phyloP scores from a whole-genome alignment of 1,140 invertebrate species.

The Hormaphis cornu region DNA sequence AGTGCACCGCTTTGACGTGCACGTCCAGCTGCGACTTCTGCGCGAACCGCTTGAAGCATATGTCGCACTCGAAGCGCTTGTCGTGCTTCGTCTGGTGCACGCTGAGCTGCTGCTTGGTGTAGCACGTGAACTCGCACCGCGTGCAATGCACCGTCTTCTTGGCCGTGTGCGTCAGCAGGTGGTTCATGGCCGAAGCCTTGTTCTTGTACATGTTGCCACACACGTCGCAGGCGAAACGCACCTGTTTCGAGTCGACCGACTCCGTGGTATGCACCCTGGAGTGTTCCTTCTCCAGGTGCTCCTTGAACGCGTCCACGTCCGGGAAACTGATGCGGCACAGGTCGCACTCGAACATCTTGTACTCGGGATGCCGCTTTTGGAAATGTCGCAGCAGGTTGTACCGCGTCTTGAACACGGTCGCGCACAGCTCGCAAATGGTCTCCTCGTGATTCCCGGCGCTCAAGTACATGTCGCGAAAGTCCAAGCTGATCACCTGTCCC shows the following conservation, averaged over 20 bases:
- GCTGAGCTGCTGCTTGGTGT: constrained; percentile 26
- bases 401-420: constrained; percentile 44
- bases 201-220: constrained; percentile 27
- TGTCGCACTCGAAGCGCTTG: constrained; percentile 32
- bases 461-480: no score
- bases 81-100: constrained; percentile 34
- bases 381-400: constrained; percentile 37
- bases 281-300: constrained; percentile 6
- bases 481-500: no score
- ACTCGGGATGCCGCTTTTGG: constrained; percentile 18
- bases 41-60: constrained; percentile 33
- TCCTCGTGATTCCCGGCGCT: neutral
- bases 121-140: constrained; percentile 14
- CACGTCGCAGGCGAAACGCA: constrained; percentile 20
- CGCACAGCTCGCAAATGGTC: constrained; percentile 44
- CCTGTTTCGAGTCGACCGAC: neutral
- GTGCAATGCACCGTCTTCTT: constrained; percentile 10
- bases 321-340: constrained; percentile 51
- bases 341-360: constrained; percentile 37
- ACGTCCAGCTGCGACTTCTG: constrained; percentile 37
- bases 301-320: constrained; percentile 40
- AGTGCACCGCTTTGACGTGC: constrained; percentile 39
- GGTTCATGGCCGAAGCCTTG: constrained; percentile 28
- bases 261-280: neutral
- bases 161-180: constrained; percentile 23